phyloP scores from a whole-genome alignment of 2,113 vertebrate genomes.

The Sphyrna mokarran region DNA sequence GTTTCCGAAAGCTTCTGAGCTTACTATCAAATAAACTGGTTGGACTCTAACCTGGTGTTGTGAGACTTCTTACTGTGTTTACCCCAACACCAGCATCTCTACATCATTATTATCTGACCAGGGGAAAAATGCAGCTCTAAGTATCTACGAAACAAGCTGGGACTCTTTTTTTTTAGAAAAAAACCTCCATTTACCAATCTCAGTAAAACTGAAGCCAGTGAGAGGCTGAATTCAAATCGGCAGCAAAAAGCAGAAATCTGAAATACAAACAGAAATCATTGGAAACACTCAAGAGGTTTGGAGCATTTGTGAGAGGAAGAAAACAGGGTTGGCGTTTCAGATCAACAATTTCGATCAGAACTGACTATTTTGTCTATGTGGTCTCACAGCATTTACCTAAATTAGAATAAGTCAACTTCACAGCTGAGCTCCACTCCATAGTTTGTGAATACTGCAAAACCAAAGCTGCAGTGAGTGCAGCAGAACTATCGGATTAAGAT shows the following conservation, averaged over 20 bases:
- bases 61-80: too few species aligned
- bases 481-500: neutral
- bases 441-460: neutral
- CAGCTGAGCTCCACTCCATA: neutral
- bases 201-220: neutral
- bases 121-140: neutral
- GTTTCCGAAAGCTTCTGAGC: too few species aligned
- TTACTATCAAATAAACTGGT: too few species aligned
- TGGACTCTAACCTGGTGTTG: too few species aligned
- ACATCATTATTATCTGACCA: neutral
- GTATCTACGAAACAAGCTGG: neutral
- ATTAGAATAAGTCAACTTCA: constrained; percentile 18
- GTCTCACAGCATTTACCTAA: neutral
- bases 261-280: neutral
- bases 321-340: neutral
- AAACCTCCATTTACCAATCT: neutral
- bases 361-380: neutral
- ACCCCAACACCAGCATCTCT: too few species aligned
- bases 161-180: neutral
- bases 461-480: neutral
- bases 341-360: neutral
- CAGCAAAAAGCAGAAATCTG: neutral
- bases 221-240: neutral
- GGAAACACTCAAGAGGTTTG: neutral
- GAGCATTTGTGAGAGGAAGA: neutral